Evolutionary conservation across 2,113 vertebrate species (phyloP).

Genomic region (Chinchilla lanigera): DNA sequence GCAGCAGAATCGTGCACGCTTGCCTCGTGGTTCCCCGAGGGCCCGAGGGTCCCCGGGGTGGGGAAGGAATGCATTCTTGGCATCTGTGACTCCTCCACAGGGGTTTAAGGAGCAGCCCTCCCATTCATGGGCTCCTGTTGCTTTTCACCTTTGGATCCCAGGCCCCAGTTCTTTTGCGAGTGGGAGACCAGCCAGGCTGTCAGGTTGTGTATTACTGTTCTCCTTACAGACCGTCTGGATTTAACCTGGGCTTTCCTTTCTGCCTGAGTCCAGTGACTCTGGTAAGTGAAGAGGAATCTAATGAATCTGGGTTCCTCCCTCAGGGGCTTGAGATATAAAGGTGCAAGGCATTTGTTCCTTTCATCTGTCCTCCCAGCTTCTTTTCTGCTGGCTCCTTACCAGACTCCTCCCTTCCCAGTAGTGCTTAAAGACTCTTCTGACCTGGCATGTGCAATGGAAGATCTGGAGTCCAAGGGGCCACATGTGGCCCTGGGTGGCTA

Average conservation of each 20-base stretch:
- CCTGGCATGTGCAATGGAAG: slow-evolving; percentile 87
- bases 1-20: slow-evolving; percentile 58
- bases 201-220: slow-evolving; percentile 82
- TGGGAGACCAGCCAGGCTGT: slow-evolving; percentile 74
- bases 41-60: slow-evolving; percentile 74
- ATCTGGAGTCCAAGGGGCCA: slow-evolving; percentile 49
- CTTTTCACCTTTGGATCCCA: slow-evolving; percentile 82
- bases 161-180: slow-evolving; percentile 82
- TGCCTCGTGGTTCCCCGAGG: slow-evolving; percentile 73
- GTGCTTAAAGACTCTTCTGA: slow-evolving; percentile 89
- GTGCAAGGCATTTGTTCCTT: slow-evolving; percentile 77
- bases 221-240: slow-evolving; percentile 85
- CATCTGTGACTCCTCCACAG: slow-evolving; percentile 70
- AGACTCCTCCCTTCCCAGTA: slow-evolving; percentile 84
- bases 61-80: slow-evolving; percentile 71
- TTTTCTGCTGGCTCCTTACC: slow-evolving; percentile 91
- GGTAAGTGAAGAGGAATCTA: slow-evolving; percentile 89
- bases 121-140: slow-evolving; percentile 69
- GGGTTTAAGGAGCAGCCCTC: slow-evolving; percentile 79
- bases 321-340: slow-evolving; percentile 80
- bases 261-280: slow-evolving; percentile 88
- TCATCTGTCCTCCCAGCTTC: slow-evolving; percentile 86
- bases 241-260: slow-evolving; percentile 92
- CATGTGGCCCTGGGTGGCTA: neutral
- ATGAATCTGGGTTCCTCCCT: slow-evolving; percentile 77